Evolutionary conservation across 2,113 vertebrate species (phyloP).

Genomic region (Aspidoscelis tigris): DNA sequence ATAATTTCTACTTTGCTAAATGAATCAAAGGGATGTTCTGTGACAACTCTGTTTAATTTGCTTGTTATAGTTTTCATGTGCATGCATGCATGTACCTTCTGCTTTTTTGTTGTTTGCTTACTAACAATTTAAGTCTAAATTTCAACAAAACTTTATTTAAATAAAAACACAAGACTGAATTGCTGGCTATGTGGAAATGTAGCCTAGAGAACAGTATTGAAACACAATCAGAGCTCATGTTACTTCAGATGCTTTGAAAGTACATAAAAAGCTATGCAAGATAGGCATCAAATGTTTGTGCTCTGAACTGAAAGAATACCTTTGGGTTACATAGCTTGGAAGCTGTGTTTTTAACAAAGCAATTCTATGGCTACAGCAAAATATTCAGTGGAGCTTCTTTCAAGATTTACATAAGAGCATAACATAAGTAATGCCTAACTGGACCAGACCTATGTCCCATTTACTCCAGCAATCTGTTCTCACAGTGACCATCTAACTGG

Average conservation of each 20-base stretch:
- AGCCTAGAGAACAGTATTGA: not conserved
- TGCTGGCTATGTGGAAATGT: slow-evolving; percentile 1
- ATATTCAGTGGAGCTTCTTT: not conserved
- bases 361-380: not conserved
- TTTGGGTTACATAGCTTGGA: not conserved
- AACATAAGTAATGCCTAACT: no score
- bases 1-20: no score
- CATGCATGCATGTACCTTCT: no score
- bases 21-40: no score
- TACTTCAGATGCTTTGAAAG: slow-evolving; percentile 2
- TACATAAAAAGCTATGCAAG: not conserved
- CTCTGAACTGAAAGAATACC: not conserved
- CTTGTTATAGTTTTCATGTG: no score
- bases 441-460: no score
- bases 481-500: no score
- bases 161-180: not conserved
- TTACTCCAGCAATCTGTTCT: no score
- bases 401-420: no score
- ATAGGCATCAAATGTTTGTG: not conserved
- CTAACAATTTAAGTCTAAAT: not conserved
- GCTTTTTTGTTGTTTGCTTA: not conserved
- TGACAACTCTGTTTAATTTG: no score
- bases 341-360: not conserved
- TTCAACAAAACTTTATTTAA: not conserved
- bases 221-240: not conserved